Conservation (phyloP, 1,140 invertebrate species). For the Saccostrea glomerata region DNA sequence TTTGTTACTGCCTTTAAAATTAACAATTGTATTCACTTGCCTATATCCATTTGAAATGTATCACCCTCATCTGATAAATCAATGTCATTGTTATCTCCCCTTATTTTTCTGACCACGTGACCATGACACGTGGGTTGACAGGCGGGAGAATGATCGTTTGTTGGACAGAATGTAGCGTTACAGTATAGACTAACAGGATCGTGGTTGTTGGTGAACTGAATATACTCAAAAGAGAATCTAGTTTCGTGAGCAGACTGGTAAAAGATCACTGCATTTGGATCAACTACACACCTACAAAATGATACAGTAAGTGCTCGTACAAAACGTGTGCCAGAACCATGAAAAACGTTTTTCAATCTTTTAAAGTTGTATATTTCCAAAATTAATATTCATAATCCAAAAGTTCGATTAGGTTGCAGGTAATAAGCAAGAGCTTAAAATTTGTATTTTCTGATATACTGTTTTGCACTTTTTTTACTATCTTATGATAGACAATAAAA, state of each 20-base stretch:
- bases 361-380: no score
- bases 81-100: not conserved
- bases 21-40: not conserved
- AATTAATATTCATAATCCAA: no score
- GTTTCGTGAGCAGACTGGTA: constrained; percentile 59
- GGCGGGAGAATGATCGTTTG: constrained; percentile 32
- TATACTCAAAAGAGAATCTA: constrained; percentile 55
- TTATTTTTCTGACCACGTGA: not conserved
- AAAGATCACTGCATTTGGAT: constrained; percentile 53
- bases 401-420: no score
- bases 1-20: no score
- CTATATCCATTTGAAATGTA: not conserved
- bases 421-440: no score
- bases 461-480: no score
- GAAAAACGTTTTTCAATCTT: no score
- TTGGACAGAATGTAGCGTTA: constrained; percentile 54
- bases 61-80: not conserved
- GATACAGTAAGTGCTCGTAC: no score
- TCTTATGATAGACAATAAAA: no score
- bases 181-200: constrained; percentile 51
- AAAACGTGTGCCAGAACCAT: no score
- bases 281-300: constrained; percentile 53
- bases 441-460: no score
- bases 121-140: constrained; percentile 51
- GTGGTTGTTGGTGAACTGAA: constrained; percentile 54